Conservation (phyloP, 2,888 invertebrate species). For the Drosophila algonquin region DNA sequence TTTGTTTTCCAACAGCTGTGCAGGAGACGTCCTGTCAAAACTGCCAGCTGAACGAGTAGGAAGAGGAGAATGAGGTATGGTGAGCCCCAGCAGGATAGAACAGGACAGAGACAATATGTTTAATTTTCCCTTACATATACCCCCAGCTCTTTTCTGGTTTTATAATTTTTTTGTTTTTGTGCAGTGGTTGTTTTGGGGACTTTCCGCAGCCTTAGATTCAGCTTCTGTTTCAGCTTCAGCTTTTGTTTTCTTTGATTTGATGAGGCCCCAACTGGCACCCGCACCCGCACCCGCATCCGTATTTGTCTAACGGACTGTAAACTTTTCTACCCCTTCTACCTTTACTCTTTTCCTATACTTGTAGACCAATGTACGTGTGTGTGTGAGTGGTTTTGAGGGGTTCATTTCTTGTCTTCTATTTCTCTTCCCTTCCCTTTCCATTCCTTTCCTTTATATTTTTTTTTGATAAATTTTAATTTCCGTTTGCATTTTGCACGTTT, state of each 20-base stretch:
- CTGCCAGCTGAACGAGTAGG: constrained; percentile 5
- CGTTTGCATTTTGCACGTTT: constrained; percentile 77
- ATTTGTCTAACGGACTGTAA: constrained; percentile 78
- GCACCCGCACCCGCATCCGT: constrained; percentile 37
- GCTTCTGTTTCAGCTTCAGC: constrained; percentile 12
- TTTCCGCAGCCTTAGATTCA: not conserved
- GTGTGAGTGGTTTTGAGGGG: constrained; percentile 18
- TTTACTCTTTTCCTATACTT: constrained; percentile 22
- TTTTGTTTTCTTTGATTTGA: constrained; percentile 54
- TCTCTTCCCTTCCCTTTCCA: not conserved
- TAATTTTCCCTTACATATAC: constrained; percentile 58
- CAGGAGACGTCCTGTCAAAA: constrained; percentile 59
- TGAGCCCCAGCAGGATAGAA: not conserved
- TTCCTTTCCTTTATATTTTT: constrained; percentile 3
- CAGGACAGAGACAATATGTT: constrained; percentile 54
- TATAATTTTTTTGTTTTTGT: constrained; percentile 27
- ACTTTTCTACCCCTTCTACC: constrained; percentile 47
- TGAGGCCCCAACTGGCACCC: not conserved
- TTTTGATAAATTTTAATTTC: constrained; percentile 75
- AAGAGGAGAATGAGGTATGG: not conserved
- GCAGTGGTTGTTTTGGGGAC: constrained; percentile 1
- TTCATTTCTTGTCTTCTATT: constrained; percentile 12
- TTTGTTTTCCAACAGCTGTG: constrained; percentile 76
- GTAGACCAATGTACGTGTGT: not conserved
- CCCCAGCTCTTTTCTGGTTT: constrained; percentile 14